Conservation (phyloP, 2,113 vertebrate species). For the Campylorhamphus procurvoides region DNA sequence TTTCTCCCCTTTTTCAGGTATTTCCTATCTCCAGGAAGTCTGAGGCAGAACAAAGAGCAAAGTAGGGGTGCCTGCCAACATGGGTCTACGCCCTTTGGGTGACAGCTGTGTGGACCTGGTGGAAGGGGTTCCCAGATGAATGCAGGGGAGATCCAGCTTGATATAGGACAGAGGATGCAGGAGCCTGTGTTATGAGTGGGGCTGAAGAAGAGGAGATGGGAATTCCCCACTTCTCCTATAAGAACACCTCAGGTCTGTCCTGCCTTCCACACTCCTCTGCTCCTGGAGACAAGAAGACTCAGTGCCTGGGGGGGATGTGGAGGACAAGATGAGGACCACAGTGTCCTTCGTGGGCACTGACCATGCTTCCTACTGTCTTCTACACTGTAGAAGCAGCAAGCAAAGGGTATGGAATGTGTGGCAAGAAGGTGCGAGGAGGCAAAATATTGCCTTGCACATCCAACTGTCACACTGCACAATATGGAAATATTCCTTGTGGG, state of each 20-base stretch:
- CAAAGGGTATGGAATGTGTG: neutral
- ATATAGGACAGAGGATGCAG: neutral
- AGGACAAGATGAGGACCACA: neutral
- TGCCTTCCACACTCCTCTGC: neutral
- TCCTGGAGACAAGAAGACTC: neutral
- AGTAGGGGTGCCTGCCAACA: neutral
- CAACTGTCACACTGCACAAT: neutral
- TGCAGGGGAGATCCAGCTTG: neutral
- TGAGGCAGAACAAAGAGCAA: neutral
- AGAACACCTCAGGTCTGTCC: neutral
- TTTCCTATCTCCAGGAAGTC: neutral
- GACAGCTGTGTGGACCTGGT: neutral
- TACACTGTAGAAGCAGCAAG: neutral
- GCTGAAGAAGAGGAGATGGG: neutral
- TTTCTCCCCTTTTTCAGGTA: neutral
- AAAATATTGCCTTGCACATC: neutral
- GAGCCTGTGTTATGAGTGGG: neutral
- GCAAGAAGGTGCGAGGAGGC: neutral
- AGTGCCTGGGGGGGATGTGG: neutral
- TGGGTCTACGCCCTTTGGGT: neutral
- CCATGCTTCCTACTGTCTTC: neutral
- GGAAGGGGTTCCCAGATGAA: neutral
- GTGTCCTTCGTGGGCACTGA: neutral
- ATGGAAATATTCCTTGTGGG: neutral
- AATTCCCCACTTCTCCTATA: neutral